phyloP scores from a whole-genome alignment of 2,888 invertebrate genomes.

The Poecilus cupreus region DNA sequence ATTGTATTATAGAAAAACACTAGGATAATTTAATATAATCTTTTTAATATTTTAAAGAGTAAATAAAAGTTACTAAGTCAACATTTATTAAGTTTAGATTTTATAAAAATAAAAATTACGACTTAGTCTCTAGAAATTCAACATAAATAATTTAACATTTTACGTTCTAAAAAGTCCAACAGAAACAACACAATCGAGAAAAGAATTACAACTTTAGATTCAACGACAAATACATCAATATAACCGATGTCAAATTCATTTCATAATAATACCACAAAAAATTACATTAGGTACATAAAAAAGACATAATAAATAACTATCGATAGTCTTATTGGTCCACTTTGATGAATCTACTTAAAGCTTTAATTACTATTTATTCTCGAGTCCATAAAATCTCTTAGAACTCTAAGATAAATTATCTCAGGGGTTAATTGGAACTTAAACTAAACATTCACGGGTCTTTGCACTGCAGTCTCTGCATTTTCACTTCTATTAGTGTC shows the following conservation, averaged over 20 bases:
- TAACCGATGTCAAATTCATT: constrained; percentile 35
- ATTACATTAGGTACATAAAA: constrained; percentile 41
- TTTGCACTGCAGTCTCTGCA: constrained; percentile 64
- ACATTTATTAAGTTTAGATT: constrained; percentile 58
- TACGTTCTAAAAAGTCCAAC: constrained; percentile 47
- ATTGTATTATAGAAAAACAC: neutral
- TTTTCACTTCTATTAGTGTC: constrained; percentile 68
- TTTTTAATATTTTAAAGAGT: neutral
- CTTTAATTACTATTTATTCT: constrained; percentile 45
- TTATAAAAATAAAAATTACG: constrained; percentile 59
- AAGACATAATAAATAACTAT: constrained; percentile 52
- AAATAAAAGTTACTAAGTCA: constrained; percentile 50
- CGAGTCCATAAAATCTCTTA: neutral
- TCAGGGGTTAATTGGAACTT: neutral
- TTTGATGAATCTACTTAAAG: constrained; percentile 56
- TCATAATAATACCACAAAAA: neutral
- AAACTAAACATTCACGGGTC: constrained; percentile 68
- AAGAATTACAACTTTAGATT: constrained; percentile 39
- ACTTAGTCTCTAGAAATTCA: constrained; percentile 55
- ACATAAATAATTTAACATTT: constrained; percentile 58
- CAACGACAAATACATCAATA: constrained; percentile 33
- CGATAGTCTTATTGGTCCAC: constrained; percentile 54
- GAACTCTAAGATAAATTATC: constrained; percentile 3
- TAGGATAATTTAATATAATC: neutral
- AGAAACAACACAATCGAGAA: constrained; percentile 48